A percentile compares a stretch with the other conserved stretches of the same genome.
Evolutionary conservation across 2,888 invertebrate genomes (phyloP).

Genomic region (Scaptomyza reducta): DNA sequence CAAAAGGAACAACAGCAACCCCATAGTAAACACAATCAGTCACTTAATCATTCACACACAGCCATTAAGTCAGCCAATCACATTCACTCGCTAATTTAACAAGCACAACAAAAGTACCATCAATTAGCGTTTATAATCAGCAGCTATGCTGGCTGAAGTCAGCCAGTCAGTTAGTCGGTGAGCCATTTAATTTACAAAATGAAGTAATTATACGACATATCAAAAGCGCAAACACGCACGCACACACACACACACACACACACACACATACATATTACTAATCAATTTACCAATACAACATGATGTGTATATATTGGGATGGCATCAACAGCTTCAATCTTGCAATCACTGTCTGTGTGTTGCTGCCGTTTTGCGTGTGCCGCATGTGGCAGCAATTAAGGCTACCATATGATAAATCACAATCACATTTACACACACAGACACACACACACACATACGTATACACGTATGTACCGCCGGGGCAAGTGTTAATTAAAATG

Average conservation of each 20-base stretch:
- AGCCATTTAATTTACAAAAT: slow-evolving; percentile 60
- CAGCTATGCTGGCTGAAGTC: slow-evolving; percentile 21
- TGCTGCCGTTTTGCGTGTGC: slow-evolving; percentile 27
- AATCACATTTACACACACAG: slow-evolving; percentile 37
- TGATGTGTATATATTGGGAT: slow-evolving; percentile 29
- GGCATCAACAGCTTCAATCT: slow-evolving; percentile 35
- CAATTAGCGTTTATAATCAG: slow-evolving; percentile 70
- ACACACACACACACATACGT: slow-evolving; percentile 17
- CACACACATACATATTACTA: slow-evolving; percentile 20
- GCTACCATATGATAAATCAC: slow-evolving; percentile 70
- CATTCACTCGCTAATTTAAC: slow-evolving; percentile 41
- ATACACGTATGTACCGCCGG: slow-evolving; percentile 23
- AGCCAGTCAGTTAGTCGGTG: slow-evolving; percentile 31
- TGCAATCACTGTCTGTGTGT: slow-evolving; percentile 27
- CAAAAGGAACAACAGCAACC: neutral
- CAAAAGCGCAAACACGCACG: slow-evolving; percentile 59
- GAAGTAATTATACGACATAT: slow-evolving; percentile 64
- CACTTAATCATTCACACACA: slow-evolving; percentile 24
- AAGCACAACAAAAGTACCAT: slow-evolving; percentile 62
- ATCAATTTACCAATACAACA: slow-evolving; percentile 46
- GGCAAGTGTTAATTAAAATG: slow-evolving; percentile 79
- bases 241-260: slow-evolving; percentile 13
- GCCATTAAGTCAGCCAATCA: slow-evolving; percentile 9
- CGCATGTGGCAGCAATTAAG: slow-evolving; percentile 55
- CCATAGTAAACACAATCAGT: neutral